A percentile compares a stretch with the other conserved stretches of the same genome.
Evolutionary conservation across 2,113 vertebrate species (phyloP).

Genomic region (Zootoca vivipara): DNA sequence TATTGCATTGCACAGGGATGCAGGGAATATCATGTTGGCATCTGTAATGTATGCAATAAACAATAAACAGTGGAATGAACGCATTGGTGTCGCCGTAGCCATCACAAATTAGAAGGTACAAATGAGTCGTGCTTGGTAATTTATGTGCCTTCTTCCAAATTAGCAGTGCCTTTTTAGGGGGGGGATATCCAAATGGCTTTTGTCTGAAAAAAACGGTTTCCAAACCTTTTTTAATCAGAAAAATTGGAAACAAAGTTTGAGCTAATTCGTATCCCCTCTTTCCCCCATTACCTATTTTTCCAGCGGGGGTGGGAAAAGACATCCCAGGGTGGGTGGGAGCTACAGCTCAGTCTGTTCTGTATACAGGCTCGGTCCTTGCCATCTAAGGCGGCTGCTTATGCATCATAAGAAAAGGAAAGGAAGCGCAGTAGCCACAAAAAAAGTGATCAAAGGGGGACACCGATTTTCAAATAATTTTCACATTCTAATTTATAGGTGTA

Average conservation of each 20-base stretch:
- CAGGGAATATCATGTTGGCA: constrained; percentile 32
- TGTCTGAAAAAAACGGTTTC: background rate
- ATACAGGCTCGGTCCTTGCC: too few species aligned
- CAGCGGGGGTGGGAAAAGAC: too few species aligned
- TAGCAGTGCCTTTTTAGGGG: background rate
- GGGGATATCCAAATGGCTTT: background rate
- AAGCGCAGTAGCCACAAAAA: too few species aligned
- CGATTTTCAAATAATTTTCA: too few species aligned
- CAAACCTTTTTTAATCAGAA: background rate
- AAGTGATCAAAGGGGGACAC: too few species aligned
- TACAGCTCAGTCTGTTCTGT: too few species aligned
- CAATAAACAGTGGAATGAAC: constrained; percentile 36
- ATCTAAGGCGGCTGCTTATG: too few species aligned
- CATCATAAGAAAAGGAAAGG: too few species aligned
- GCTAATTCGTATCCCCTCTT: background rate
- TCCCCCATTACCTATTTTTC: background rate
- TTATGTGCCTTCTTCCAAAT: background rate
- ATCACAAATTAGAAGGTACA: constrained; percentile 27
- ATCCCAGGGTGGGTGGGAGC: too few species aligned
- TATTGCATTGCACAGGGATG: constrained; percentile 15
- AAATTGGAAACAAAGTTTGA: background rate
- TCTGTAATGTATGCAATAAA: constrained; percentile 13
- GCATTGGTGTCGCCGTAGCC: background rate
- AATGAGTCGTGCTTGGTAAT: background rate
- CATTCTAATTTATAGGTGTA: too few species aligned